Evolutionary conservation across 1,140 invertebrate species (phyloP).

Genomic region (Laupala kohalensis): DNA sequence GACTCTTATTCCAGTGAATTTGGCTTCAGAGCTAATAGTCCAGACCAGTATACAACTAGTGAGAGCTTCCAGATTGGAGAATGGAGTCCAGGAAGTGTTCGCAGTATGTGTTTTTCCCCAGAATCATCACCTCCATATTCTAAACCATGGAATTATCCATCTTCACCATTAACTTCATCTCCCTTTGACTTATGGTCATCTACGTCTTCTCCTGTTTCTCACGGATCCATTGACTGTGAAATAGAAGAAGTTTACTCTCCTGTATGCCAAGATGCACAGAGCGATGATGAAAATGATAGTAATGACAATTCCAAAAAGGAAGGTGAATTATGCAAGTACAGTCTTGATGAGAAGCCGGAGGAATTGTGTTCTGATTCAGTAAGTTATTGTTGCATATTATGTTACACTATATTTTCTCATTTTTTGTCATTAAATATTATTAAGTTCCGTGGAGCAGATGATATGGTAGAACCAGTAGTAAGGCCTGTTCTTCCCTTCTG

Average conservation of each 20-base stretch:
- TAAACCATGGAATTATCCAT: background rate
- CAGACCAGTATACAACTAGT: background rate
- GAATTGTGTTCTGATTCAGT: background rate
- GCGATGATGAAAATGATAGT: conserved; percentile 3
- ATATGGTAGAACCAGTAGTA: no score
- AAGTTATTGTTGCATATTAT: no score
- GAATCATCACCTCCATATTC: background rate
- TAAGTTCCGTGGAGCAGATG: no score
- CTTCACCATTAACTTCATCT: background rate
- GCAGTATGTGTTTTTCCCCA: background rate
- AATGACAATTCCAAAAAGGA: background rate
- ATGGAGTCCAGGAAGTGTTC: conserved; percentile 1
- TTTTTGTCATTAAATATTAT: no score
- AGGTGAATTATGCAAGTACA: background rate
- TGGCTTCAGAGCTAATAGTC: background rate
- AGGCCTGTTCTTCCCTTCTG: no score
- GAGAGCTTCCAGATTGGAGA: background rate
- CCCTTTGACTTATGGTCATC: background rate
- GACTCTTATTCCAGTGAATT: background rate
- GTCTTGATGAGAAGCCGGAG: background rate
- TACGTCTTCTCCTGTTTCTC: background rate
- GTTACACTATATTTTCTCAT: no score
- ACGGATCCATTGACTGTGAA: background rate
- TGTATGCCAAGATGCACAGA: background rate
- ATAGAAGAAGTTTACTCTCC: conserved; percentile 4